These are phyloP conservation scores for Polydrusus tereticollis DNA, from an alignment of 2,888 invertebrate genomes.

Conservation along the genomic window DNA sequence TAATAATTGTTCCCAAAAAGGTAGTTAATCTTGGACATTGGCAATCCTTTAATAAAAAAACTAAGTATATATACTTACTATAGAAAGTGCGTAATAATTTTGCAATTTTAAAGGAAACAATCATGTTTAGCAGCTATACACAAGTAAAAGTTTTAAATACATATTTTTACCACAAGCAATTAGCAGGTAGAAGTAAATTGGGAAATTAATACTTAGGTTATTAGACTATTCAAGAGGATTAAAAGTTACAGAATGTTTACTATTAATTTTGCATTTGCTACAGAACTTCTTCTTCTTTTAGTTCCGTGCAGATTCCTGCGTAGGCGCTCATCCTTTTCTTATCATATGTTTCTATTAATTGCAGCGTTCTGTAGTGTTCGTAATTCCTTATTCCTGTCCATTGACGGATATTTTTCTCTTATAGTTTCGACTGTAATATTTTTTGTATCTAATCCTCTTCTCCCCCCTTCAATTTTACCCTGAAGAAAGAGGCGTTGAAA, in stretches of 20 bases:
- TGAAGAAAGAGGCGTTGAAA: too few relatives aligned
- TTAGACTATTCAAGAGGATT: not conserved
- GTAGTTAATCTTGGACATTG: not conserved
- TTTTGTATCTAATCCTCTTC: too few relatives aligned
- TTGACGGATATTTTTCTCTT: too few relatives aligned
- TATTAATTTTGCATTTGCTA: too few relatives aligned
- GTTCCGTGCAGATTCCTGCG: too few relatives aligned
- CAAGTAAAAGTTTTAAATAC: slow-evolving; percentile 30
- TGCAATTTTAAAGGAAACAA: slow-evolving; percentile 15
- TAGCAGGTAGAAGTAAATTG: not conserved
- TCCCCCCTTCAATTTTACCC: too few relatives aligned
- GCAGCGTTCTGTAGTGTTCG: too few relatives aligned
- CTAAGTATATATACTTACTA: slow-evolving; percentile 1
- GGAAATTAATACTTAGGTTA: slow-evolving; percentile 18
- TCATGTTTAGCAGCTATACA: not conserved
- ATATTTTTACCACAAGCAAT: not conserved
- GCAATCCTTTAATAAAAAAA: not conserved
- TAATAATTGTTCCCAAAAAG: not conserved
- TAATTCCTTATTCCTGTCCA: too few relatives aligned
- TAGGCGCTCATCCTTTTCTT: too few relatives aligned
- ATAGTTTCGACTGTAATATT: too few relatives aligned
- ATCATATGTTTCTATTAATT: too few relatives aligned
- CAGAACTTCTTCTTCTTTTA: too few relatives aligned
- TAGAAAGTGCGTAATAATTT: slow-evolving; percentile 19
- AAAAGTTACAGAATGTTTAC: slow-evolving; percentile 11